Evolutionary conservation across 2,797 vertebrate genomes (phyloP).

Genomic region (Xerus rutilus): DNA sequence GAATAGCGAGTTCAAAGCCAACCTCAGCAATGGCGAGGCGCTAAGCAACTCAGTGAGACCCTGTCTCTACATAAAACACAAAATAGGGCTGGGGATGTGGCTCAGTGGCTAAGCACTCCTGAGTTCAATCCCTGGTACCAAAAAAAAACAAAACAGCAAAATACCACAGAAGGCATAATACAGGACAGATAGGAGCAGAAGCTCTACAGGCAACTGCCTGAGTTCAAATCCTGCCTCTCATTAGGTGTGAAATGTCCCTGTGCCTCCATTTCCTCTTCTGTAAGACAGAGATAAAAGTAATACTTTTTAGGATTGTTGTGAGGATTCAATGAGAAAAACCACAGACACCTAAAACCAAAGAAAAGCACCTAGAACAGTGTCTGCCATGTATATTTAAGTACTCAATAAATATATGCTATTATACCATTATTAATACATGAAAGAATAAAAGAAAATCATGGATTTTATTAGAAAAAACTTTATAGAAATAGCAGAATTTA

Average conservation of each 20-base stretch:
- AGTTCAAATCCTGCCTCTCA: conserved; percentile 54
- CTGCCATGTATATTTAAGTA: neutral
- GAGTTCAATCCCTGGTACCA: too few species aligned
- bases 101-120: too few species aligned
- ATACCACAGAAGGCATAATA: neutral
- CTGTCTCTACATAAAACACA: too few species aligned
- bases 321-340: neutral
- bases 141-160: neutral
- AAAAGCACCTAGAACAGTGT: neutral
- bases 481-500: conserved; percentile 18
- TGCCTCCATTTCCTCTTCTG: conserved; percentile 9
- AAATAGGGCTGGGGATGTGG: too few species aligned
- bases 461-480: conserved; percentile 53
- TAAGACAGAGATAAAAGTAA: conserved; percentile 30
- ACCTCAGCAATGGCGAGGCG: too few species aligned
- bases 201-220: neutral
- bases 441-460: conserved; percentile 37
- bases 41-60: too few species aligned
- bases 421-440: neutral
- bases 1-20: too few species aligned
- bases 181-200: neutral
- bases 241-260: conserved; percentile 2
- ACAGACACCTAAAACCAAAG: neutral
- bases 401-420: conserved; percentile 33
- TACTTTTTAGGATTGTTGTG: conserved; percentile 21